These are phyloP conservation scores for Tyrannus savana DNA, from an alignment of 2,113 vertebrate genomes.

Conservation along the genomic window DNA sequence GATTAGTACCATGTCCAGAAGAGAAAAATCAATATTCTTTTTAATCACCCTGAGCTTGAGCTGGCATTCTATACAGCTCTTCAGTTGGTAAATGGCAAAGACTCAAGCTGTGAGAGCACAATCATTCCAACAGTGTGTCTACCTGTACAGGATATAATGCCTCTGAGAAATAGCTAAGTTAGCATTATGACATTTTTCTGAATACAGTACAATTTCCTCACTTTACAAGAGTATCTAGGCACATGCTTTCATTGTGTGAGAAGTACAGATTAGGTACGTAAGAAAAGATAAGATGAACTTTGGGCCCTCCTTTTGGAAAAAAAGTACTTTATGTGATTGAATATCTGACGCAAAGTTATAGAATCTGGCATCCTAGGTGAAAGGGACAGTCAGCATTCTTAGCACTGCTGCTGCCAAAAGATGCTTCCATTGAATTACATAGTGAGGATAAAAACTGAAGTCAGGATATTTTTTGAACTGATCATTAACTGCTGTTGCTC, in stretches of 20 bases:
- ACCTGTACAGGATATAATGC: background rate
- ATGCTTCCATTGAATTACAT: background rate
- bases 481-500: background rate
- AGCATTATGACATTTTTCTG: background rate
- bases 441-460: background rate
- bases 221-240: background rate
- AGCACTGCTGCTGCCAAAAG: background rate
- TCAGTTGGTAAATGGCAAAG: background rate
- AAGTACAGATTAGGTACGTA: background rate
- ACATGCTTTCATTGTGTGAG: background rate
- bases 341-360: background rate
- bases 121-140: background rate
- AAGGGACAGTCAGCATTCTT: background rate
- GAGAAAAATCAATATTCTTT: slow-evolving; percentile 15
- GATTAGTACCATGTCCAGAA: background rate
- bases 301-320: background rate
- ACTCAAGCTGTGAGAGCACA: background rate
- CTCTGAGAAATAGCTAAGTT: background rate
- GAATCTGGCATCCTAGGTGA: background rate
- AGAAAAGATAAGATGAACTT: background rate
- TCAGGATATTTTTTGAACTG: background rate
- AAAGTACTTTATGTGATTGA: background rate
- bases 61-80: background rate
- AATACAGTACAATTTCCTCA: background rate
- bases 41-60: background rate